Evolutionary conservation across 2,113 vertebrate species (phyloP).

Genomic region (Perca fluviatilis): DNA sequence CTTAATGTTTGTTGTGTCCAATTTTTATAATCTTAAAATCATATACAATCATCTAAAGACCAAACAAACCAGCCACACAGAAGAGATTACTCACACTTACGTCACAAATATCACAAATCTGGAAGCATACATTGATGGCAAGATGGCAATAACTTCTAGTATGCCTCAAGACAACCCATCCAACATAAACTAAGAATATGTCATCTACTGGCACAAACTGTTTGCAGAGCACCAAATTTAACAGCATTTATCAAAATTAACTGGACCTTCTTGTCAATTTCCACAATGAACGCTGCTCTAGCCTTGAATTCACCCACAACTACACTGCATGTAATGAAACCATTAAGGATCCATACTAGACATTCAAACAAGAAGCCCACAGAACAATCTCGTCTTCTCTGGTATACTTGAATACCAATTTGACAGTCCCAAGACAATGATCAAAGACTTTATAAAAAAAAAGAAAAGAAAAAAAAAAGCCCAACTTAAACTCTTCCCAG

Average conservation of each 20-base stretch:
- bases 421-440: conserved; percentile 18
- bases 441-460: no score
- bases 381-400: conserved; percentile 13
- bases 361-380: conserved; percentile 24
- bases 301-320: not conserved
- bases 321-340: not conserved
- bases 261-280: not conserved
- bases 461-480: no score
- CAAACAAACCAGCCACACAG: not conserved
- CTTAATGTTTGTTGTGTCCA: no score
- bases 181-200: not conserved
- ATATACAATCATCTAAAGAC: not conserved
- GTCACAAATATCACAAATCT: not conserved
- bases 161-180: not conserved
- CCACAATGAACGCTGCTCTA: not conserved
- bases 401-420: conserved; percentile 6
- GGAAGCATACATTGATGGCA: no score
- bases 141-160: not conserved
- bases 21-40: no score
- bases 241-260: not conserved
- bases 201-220: not conserved
- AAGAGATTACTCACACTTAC: not conserved
- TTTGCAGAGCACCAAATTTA: not conserved
- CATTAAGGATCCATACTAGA: not conserved
- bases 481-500: not conserved